These are phyloP conservation scores for Caenorhabditis sp. DNA, from an alignment of 2,888 invertebrate genomes.

Conservation along the genomic window DNA sequence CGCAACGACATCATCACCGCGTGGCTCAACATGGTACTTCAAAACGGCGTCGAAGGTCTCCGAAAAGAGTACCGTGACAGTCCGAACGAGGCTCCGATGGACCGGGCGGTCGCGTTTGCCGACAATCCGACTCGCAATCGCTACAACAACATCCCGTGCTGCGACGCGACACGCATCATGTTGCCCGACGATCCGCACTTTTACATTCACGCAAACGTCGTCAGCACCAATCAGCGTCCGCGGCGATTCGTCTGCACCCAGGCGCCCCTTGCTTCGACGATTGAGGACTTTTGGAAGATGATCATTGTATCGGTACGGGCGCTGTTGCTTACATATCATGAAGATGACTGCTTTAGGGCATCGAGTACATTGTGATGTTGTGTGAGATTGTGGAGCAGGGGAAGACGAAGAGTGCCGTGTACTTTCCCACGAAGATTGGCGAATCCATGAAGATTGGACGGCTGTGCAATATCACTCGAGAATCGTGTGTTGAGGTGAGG, in stretches of 20 bases:
- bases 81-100: conserved; percentile 32
- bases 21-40: conserved; percentile 23
- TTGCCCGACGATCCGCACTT: conserved; percentile 47
- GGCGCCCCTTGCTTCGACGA: conserved; percentile 70
- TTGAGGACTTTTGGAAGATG: conserved; percentile 75
- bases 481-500: conserved; percentile 30
- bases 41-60: conserved; percentile 25
- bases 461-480: conserved; percentile 43
- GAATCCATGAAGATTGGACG: conserved; percentile 42
- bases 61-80: conserved; percentile 30
- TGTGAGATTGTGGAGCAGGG: conserved; percentile 65
- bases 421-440: conserved; percentile 54
- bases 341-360: too few relatives aligned
- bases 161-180: conserved; percentile 59
- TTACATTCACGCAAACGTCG: conserved; percentile 71
- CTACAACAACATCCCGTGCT: conserved; percentile 61
- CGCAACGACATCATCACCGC: conserved; percentile 12
- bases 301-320: conserved; percentile 63
- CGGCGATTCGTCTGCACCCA: conserved; percentile 72
- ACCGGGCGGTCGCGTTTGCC: conserved; percentile 17
- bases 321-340: too few relatives aligned
- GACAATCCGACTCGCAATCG: conserved; percentile 49
- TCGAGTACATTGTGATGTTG: conserved; percentile 63
- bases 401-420: conserved; percentile 60
- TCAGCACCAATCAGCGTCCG: conserved; percentile 39